Base-by-base conservation (phyloP, 1,140 invertebrate genomes). In the Drosophila pseudoananassae region DNA sequence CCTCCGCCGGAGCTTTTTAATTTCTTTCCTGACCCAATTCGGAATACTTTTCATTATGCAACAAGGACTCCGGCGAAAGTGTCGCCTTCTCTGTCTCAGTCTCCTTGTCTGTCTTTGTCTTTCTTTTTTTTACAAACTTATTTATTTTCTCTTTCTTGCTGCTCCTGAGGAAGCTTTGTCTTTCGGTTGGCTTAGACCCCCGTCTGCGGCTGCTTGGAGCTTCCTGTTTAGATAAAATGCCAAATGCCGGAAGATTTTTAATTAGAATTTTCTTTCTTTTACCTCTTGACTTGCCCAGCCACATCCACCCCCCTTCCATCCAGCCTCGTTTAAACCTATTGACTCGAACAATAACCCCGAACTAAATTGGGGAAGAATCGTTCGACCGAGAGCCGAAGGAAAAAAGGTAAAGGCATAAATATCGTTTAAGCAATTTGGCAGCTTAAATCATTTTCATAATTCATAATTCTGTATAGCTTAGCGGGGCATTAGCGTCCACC, bases 191-290 rank as follows among this genome's bases (percentile, higher is more conserved):
- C 55, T 66, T 56, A 47, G 43, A 40, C 43, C 40, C 40, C 25
- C 25, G 36, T 27, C 54, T 76, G 25, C 38, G 38, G 45, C 71
- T 25, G 52, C 38, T 52, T 38, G 49, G 27, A 23, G 50, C 74
- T 87, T 83, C 84, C 76, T 88, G 83, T 64, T 88, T 77, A 83
- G 83, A 83, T 88, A 88, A 79, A 83, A 83, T 47, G 63, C 76
- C 79, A 83, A 83, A 88, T 70, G 87, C 83, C 78, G 84, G 84
- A 84, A 83, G 79, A 88, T 88, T 88, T 88, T 88, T 88, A 88
- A 88, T 88, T 83, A 88, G 78, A 88, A 79, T 83, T 88, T 82
- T 78, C 46, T 52, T 59, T 65, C 17, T 43, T 23, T 40, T 40
- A 65, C 63, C 57, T 65, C 57, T 49, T 29, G 31, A 58, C n/a